phyloP scores from a whole-genome alignment of 2,113 vertebrate genomes.

The Cranoglanis bouderius region DNA sequence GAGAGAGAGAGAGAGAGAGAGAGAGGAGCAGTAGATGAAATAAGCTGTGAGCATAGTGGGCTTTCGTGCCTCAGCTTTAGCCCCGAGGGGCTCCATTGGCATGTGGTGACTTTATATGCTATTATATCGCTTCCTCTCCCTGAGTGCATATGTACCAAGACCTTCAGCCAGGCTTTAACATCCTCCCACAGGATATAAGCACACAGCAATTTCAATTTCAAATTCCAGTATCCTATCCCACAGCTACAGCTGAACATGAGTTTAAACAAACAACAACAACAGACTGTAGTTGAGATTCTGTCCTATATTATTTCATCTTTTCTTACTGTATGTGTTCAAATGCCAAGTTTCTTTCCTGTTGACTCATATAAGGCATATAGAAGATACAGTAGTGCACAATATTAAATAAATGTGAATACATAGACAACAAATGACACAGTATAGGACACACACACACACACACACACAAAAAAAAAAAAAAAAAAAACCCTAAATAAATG shows the following conservation, averaged over 20 bases:
- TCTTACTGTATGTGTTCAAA: background rate
- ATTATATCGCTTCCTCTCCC: constrained; percentile 47
- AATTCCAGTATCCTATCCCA: constrained; percentile 11
- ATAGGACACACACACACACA: constrained; percentile 17
- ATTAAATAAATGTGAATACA: background rate
- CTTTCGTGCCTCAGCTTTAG: constrained; percentile 31
- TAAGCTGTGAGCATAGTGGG: constrained; percentile 20
- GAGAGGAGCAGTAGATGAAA: constrained; percentile 21
- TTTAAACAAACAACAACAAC: constrained; percentile 31
- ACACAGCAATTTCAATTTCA: constrained; percentile 36
- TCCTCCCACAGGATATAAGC: constrained; percentile 34
- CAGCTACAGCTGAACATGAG: constrained; percentile 14
- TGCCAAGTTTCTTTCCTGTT: background rate
- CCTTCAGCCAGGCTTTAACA: constrained; percentile 4
- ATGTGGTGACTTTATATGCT: constrained; percentile 51
- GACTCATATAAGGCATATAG: background rate
- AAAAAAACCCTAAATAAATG: background rate
- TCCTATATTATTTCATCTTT: background rate
- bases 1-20: constrained; percentile 8
- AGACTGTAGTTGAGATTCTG: background rate
- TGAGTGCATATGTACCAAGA: constrained; percentile 44
- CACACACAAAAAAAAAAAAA: too few relatives aligned
- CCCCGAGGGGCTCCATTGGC: constrained; percentile 32
- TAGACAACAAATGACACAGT: background rate
- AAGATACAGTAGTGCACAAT: background rate